Conservation (phyloP, 2,113 vertebrate genomes). For the Sardina pilchardus region DNA sequence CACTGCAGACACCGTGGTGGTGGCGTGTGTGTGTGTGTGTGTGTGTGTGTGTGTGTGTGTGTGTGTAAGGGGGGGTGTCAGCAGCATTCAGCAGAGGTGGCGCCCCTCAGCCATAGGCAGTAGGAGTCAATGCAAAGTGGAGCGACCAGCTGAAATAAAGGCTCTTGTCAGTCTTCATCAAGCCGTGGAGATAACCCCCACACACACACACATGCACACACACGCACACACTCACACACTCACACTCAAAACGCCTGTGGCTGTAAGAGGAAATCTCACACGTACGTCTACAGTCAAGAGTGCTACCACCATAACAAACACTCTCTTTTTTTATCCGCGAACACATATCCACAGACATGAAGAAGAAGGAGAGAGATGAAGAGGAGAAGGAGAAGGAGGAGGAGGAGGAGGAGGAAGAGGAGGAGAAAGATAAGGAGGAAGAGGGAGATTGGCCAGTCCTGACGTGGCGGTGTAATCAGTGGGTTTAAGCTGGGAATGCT, state of each 20-base stretch:
- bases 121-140: background rate
- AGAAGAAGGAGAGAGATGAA: background rate
- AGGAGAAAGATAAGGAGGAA: background rate
- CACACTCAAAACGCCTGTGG: too few relatives aligned
- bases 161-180: background rate
- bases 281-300: background rate
- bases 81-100: background rate
- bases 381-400: slow-evolving; percentile 24
- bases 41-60: too few relatives aligned
- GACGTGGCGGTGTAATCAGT: slow-evolving; percentile 44
- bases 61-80: too few relatives aligned
- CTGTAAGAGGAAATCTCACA: background rate
- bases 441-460: slow-evolving; percentile 40
- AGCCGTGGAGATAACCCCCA: background rate
- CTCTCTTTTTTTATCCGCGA: background rate
- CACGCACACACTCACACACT: slow-evolving; percentile 28
- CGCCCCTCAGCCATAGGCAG: background rate
- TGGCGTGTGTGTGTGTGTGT: too few relatives aligned
- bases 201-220: slow-evolving; percentile 23
- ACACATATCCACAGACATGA: background rate
- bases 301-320: background rate
- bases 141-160: background rate
- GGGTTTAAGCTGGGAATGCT: slow-evolving; percentile 50
- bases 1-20: slow-evolving; percentile 28
- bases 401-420: slow-evolving; percentile 23